Base-by-base conservation (phyloP, 2,113 vertebrate species). In the Thymallus thymallus region DNA sequence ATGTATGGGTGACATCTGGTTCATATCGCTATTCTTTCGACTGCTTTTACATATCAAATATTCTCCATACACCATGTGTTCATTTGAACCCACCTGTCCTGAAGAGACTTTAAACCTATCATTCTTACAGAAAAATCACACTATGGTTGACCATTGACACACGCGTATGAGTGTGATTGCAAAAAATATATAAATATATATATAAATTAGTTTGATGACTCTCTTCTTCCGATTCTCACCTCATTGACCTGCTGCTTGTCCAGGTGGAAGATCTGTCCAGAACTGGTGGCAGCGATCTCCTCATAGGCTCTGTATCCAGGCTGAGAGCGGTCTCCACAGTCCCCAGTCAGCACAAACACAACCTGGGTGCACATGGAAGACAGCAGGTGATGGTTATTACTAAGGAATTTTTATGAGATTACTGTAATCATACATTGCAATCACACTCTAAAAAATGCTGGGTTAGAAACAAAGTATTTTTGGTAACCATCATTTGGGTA, bases 171-270 rank as follows among this genome's bases (percentile, higher is more conserved):
- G 48, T 51, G 48, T 51, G 12, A 3, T 51, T 51, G 16, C 18
- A 60, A 22, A 20, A 16, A 20, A 60, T 60, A 10, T 41, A 41
- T n/a, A n/a, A n/a, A n/a, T n/a, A 26, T 26, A 26, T 41, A 41
- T 41, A 41, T 20, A 16, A 22, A 60, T 60, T 0, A 20, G 56
- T 20, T 60, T 22, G 56, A 22, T 60, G 18, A 23, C 56, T 60
- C 16, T 60, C 56, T 7, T 71, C 13, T 56, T 64, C 18, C 64
- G 32, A 16, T 6, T 72, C 92, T 94, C 82, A 98, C 96, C 96
- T 98, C 96, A 0, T 96, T 91, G 89, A 98, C 96, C 84, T 96
- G 96, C 88, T 96, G 95, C 88, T 97, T 98, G 90, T 95, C 96
- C 91, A 98, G 86, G 88, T 98, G 96, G 88, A 98, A 97, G 82